A percentile compares a stretch with the other conserved stretches of the same genome.
Evolutionary conservation across 2,888 invertebrate species (phyloP).

Genomic region (Drosophila subsilvestris): DNA sequence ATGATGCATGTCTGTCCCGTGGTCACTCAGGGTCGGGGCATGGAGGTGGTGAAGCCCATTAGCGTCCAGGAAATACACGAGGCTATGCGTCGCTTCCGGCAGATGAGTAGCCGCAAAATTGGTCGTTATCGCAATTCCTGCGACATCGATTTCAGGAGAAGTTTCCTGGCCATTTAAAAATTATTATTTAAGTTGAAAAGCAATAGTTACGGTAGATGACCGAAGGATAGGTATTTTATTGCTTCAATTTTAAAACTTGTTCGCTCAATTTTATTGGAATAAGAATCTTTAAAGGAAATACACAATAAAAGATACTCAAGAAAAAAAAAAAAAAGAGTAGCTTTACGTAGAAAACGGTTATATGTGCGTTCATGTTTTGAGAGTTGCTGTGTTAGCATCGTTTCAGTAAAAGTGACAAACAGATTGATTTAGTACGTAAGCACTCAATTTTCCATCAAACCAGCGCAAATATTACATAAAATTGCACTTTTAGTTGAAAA

Average conservation of each 20-base stretch:
- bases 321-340: no score
- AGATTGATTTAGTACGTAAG: no score
- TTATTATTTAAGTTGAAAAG: no score
- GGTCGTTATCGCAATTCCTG: conserved; percentile 81
- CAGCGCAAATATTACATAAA: no score
- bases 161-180: conserved; percentile 81
- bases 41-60: conserved; percentile 89
- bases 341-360: no score
- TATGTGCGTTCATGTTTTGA: no score
- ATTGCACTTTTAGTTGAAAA: no score
- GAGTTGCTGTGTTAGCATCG: no score
- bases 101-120: conserved; percentile 81
- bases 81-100: conserved; percentile 88
- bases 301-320: background rate
- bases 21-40: conserved; percentile 85
- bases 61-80: conserved; percentile 93
- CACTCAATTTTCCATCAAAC: no score
- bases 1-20: conserved; percentile 84
- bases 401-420: no score
- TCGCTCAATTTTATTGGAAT: background rate
- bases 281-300: background rate
- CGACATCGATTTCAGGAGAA: conserved; percentile 79
- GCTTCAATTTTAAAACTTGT: background rate
- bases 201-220: no score
- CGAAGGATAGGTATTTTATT: background rate